Conservation (phyloP, 2,113 vertebrate genomes). For the Strix uralensis region DNA sequence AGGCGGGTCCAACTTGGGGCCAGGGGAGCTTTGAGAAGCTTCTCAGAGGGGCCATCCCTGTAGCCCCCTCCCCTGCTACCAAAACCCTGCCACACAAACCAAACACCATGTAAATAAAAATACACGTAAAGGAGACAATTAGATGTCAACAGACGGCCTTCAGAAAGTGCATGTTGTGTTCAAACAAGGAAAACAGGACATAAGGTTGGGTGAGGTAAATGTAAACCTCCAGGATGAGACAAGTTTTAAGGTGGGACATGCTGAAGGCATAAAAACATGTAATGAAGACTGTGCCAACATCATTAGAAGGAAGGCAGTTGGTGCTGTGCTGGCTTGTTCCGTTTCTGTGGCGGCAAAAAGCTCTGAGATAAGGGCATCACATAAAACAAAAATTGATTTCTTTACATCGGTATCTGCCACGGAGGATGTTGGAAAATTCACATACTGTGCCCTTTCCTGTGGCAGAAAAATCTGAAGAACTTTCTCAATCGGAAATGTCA, state of each 20-base stretch:
- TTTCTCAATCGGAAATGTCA: neutral
- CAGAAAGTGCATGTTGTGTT: neutral
- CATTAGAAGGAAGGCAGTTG: neutral
- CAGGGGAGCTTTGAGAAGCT: no score
- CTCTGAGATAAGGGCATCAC: neutral
- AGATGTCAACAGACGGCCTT: neutral
- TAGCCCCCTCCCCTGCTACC: no score
- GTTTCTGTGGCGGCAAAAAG: neutral
- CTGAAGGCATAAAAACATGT: neutral
- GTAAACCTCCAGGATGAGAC: neutral
- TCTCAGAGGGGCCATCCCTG: no score
- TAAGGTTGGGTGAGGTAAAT: neutral
- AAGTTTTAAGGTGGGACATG: neutral
- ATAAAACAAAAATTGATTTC: neutral
- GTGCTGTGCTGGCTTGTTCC: neutral
- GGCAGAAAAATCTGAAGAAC: neutral
- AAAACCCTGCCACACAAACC: no score
- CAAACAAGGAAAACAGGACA: neutral
- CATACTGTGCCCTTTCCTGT: neutral
- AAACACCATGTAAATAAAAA: no score
- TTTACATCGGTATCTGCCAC: neutral
- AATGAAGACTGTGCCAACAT: neutral
- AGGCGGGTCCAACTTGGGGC: no score
- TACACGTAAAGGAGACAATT: neutral
- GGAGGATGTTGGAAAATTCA: neutral